Evolutionary conservation across 2,888 invertebrate species (phyloP).

Genomic region (Mythimna loreyi): DNA sequence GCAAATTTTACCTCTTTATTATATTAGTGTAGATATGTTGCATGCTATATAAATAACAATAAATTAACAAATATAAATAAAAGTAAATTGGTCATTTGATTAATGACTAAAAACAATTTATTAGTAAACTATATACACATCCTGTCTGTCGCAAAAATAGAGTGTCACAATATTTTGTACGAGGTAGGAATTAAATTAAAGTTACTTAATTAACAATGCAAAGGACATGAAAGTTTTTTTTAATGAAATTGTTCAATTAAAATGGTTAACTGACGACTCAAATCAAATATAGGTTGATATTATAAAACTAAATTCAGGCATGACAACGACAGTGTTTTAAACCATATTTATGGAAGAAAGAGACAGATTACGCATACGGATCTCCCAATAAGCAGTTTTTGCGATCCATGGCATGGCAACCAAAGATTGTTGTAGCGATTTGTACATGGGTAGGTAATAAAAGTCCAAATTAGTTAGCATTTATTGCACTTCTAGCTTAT

Average conservation of each 20-base stretch:
- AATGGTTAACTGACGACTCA: slow-evolving; percentile 7
- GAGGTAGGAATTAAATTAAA: slow-evolving; percentile 32
- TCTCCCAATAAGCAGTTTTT: not conserved
- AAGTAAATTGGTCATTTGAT: slow-evolving; percentile 6
- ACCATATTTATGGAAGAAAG: not conserved
- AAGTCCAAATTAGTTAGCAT: not conserved
- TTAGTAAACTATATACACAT: slow-evolving; percentile 11
- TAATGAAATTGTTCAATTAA: not conserved
- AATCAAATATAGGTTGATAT: slow-evolving; percentile 33
- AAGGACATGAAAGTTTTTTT: not conserved
- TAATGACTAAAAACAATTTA: slow-evolving; percentile 16
- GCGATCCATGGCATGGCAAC: not conserved
- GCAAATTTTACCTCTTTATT: too few species aligned
- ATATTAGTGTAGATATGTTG: too few species aligned
- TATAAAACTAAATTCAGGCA: slow-evolving; percentile 20
- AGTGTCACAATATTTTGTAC: slow-evolving; percentile 34
- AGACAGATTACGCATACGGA: not conserved
- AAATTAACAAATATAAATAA: not conserved
- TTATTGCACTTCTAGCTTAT: too few species aligned
- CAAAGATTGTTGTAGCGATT: not conserved
- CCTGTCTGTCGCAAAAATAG: slow-evolving; percentile 38
- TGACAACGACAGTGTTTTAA: not conserved
- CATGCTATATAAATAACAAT: slow-evolving; percentile 31
- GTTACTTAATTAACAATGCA: slow-evolving; percentile 17
- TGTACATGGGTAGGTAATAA: not conserved